A percentile compares a stretch with the other conserved stretches of the same genome.
Evolutionary conservation across 2,888 invertebrate species (phyloP).

Genomic region (Lithosia quadra): DNA sequence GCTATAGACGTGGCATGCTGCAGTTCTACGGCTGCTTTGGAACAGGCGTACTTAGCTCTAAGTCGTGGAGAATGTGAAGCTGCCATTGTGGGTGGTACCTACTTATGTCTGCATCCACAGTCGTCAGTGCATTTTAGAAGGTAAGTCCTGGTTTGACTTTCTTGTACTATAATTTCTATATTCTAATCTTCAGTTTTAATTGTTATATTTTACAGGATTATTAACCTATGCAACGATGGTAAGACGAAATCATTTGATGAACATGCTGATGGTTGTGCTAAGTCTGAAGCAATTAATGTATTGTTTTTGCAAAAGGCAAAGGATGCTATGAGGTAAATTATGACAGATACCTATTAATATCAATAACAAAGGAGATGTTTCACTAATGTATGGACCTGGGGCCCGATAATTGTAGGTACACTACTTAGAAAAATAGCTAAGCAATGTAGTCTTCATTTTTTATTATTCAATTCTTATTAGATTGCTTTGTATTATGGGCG

Average conservation of each 20-base stretch:
- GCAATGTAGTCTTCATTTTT: too few species aligned
- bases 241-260: slow-evolving; percentile 95
- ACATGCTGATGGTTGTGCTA: slow-evolving; percentile 91
- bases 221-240: slow-evolving; percentile 90
- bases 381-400: too few species aligned
- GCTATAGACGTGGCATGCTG: slow-evolving; percentile 69
- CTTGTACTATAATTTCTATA: background rate
- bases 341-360: background rate
- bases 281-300: slow-evolving; percentile 90
- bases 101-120: slow-evolving; percentile 86
- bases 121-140: slow-evolving; percentile 68
- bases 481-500: too few species aligned
- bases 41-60: slow-evolving; percentile 68
- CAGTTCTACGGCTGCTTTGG: slow-evolving; percentile 66
- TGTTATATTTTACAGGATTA: slow-evolving; percentile 51
- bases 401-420: too few species aligned
- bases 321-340: slow-evolving; percentile 78
- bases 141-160: slow-evolving; percentile 50
- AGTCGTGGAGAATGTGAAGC: slow-evolving; percentile 70
- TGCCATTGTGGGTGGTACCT: slow-evolving; percentile 88
- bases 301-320: slow-evolving; percentile 90
- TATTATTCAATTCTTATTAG: too few species aligned
- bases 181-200: background rate
- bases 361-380: too few species aligned
- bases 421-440: too few species aligned